These are phyloP conservation scores for Leptocoma aspasia DNA, from an alignment of 2,113 vertebrate species.

Conservation along the genomic window DNA sequence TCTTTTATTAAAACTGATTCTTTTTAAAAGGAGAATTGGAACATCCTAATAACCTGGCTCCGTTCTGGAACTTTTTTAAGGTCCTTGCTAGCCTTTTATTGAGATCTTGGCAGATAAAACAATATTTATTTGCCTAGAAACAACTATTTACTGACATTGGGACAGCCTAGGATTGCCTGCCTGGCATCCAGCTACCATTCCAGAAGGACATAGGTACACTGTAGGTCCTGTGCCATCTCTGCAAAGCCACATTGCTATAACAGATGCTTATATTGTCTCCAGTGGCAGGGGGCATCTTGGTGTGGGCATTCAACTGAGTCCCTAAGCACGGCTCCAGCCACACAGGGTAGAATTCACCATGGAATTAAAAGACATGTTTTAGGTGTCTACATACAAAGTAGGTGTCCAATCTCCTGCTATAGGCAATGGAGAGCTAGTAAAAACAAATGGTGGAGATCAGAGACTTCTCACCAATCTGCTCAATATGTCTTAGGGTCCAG, in stretches of 20 bases:
- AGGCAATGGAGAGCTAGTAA: not conserved
- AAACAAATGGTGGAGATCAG: not conserved
- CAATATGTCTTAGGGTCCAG: not conserved
- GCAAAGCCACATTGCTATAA: not conserved
- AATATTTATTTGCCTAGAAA: not conserved
- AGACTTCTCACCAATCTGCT: rapidly evolving
- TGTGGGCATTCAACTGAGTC: not conserved
- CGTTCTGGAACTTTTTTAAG: not conserved
- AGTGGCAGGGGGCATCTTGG: not conserved
- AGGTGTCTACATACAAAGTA: not conserved
- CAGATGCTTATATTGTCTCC: not conserved
- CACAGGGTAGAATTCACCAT: not conserved
- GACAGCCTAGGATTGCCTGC: not conserved
- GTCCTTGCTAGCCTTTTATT: not conserved
- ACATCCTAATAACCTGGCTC: not conserved
- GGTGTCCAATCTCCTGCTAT: not conserved
- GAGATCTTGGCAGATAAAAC: not conserved
- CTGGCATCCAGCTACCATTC: not conserved
- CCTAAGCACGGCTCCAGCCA: not conserved
- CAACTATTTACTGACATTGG: not conserved
- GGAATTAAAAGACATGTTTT: not conserved
- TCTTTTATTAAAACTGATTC: not conserved
- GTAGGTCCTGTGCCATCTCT: not conserved
- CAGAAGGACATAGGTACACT: not conserved
- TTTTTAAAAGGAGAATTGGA: not conserved